These are phyloP conservation scores for Oscheius sp. DNA, from an alignment of 2,888 invertebrate genomes.

Conservation along the genomic window DNA sequence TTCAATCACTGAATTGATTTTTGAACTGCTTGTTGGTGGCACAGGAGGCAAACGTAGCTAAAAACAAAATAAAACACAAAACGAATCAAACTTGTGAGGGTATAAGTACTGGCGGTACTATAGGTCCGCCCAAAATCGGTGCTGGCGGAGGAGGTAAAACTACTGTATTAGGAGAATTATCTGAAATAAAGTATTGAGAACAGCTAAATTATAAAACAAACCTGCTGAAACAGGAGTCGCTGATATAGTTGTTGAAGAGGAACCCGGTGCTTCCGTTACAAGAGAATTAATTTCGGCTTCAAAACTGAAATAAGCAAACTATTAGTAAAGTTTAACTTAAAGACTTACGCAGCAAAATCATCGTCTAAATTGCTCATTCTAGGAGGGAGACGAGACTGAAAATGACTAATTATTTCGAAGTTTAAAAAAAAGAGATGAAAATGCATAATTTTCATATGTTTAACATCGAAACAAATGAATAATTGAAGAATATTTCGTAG, in stretches of 20 bases:
- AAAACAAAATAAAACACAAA: conserved; percentile 12
- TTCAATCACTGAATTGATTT: background rate
- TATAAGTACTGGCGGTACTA: conserved; percentile 7
- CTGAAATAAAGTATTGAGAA: background rate
- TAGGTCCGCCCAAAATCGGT: conserved; percentile 4
- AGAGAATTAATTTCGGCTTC: conserved; percentile 50
- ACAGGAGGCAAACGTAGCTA: conserved; percentile 11
- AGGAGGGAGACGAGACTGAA: background rate
- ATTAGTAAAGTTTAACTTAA: conserved; percentile 4
- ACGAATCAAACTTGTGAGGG: conserved; percentile 9
- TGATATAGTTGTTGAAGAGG: background rate
- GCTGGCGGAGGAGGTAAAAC: conserved; percentile 1
- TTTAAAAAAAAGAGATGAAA: too few relatives aligned
- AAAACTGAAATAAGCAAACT: conserved; percentile 35
- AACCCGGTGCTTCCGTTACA: conserved; percentile 23
- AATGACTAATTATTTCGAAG: too few relatives aligned
- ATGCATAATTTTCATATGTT: too few relatives aligned
- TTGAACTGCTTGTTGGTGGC: background rate
- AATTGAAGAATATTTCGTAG: too few relatives aligned
- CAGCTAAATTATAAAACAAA: conserved; percentile 16
- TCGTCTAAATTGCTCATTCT: conserved; percentile 44
- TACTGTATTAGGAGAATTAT: background rate
- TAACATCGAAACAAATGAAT: too few relatives aligned
- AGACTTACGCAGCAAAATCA: conserved; percentile 58
- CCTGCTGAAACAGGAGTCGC: conserved; percentile 24